Conservation (phyloP, 2,888 invertebrate genomes). For the Prostheceraeus crozeri region DNA sequence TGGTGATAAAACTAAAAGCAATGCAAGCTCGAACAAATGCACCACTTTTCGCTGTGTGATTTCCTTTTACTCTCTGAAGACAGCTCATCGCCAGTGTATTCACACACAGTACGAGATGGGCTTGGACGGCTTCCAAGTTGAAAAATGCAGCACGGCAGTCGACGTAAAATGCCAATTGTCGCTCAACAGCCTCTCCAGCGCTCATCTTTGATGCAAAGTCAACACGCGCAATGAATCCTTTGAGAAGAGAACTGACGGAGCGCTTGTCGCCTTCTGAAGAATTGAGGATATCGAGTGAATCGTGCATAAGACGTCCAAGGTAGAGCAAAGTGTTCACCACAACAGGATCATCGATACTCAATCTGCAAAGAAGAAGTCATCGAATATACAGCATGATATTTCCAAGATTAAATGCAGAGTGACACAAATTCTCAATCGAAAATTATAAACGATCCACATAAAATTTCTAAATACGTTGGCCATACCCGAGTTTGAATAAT, state of each 20-base stretch:
- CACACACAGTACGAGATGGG: conserved; percentile 75
- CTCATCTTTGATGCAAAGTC: conserved; percentile 61
- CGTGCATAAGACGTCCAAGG: conserved; percentile 78
- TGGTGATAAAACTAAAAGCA: conserved; percentile 88
- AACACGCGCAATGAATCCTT: conserved; percentile 70
- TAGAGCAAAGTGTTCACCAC: conserved; percentile 79
- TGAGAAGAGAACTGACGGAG: conserved; percentile 74
- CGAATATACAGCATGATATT: too few relatives aligned
- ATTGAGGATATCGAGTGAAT: conserved; percentile 71
- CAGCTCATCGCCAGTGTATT: conserved; percentile 68
- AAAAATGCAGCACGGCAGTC: conserved; percentile 81
- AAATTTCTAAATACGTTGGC: too few relatives aligned
- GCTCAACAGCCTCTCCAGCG: conserved; percentile 71
- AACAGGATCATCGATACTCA: conserved; percentile 69
- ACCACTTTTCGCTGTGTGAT: conserved; percentile 72
- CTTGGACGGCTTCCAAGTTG: conserved; percentile 77
- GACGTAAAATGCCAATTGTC: conserved; percentile 83
- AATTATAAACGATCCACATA: too few relatives aligned
- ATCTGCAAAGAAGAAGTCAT: too few relatives aligned
- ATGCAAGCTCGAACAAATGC: conserved; percentile 81
- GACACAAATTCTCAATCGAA: too few relatives aligned
- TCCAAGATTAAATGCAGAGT: too few relatives aligned
- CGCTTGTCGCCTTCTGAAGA: conserved; percentile 81
- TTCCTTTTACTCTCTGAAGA: conserved; percentile 53
- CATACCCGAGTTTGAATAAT: too few relatives aligned